Base-by-base conservation (phyloP, 1,140 invertebrate species). In the Drosophila sulfurigaster region DNA sequence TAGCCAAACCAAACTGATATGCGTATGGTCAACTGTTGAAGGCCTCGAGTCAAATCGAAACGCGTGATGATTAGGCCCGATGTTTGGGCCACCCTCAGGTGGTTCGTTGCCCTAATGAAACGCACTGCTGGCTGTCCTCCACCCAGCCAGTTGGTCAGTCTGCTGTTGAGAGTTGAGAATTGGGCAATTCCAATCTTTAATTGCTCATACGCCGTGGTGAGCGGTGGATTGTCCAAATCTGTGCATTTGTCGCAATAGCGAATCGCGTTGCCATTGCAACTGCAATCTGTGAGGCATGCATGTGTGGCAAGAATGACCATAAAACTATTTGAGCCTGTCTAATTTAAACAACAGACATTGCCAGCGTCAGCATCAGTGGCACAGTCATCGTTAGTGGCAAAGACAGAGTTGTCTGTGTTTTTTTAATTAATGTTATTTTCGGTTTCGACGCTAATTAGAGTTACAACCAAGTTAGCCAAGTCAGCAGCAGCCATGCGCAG, bases 231-330 rank as follows among this genome's bases (percentile, higher is more conserved):
- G 65, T 46, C 74, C 67, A 62, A 76, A 76, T 62, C 67, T 71
- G 73, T 70, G 41, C 35, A 49, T 64, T 71, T 79, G 70, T 77
- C 83, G 82, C 75, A 71, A 79, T 79, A 45, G 15, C 56, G 20
- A 56, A 45, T 45, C 52, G 62, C 78, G 25, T 25, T 38, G 35
- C 7, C 35, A 10, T 45, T 25, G 35, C 58, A 30, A 25, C 32
- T 49, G 35, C 46, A 54, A 38, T 51, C 56, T 68, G n/a, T 73
- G 70, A 30, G 41, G 59, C 66, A 66, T 85, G 10, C 20, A 3
- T 52, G 51, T 54, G 82, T 82, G 79, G 82, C 82, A 87, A 86
- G 82, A 86, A 86, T 86, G 82, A 82, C 82, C 82, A 86, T 82
- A 85, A 85, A 75, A 79, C 63, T 69, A 75, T 82, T 79, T 82